Base-by-base conservation (phyloP, 2,888 invertebrate species). In the Anorthoa munda region DNA sequence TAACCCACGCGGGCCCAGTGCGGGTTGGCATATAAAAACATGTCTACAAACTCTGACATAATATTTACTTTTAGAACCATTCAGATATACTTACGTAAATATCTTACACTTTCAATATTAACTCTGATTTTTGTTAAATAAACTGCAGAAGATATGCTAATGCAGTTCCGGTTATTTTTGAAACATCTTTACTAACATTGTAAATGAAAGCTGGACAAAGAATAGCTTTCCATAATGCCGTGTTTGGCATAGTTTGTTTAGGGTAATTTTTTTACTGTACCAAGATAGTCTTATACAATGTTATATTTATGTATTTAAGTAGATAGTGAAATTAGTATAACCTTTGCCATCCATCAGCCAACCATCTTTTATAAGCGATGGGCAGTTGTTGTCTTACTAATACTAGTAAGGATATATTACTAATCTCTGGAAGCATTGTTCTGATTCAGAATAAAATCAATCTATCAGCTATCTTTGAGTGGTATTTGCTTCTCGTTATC, bases 51-150 rank as follows among this genome's bases (percentile, higher is more conserved):
- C 39, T 39, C 9, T 39, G 39, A 59, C 63, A 21, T 12, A 23
- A 46, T 55, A 3, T 48, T 58, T 11, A 48, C 17, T 53, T 50
- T 50, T n/a, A 31, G 7, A 58, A 31, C 45, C 15, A 53, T 26
- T 18, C 4, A 66, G 39, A 63, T 50, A 64, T 53, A 66, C 56
- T 53, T 45, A 0, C 3, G 56, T 31, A 69, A 61, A 59, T 69
- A 65, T 58, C 39, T 60, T 23, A 46, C 21, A 66, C 26, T 45
- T 39, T 21, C 45, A 60, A 48, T 78, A 55, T 63, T 45, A 15
- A 51, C 26, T 55, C 56, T 45, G n/a, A 39, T 15, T 50, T 50
- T 23, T 11, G n/a, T n/a, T 51, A 75, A 55, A 9, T n/a, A 69
- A 0, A 53, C 3, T 58, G 56, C 46, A 58, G 5, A 26, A 17